Evolutionary conservation across 2,888 invertebrate genomes (phyloP).

Genomic region (Belgica antarctica): DNA sequence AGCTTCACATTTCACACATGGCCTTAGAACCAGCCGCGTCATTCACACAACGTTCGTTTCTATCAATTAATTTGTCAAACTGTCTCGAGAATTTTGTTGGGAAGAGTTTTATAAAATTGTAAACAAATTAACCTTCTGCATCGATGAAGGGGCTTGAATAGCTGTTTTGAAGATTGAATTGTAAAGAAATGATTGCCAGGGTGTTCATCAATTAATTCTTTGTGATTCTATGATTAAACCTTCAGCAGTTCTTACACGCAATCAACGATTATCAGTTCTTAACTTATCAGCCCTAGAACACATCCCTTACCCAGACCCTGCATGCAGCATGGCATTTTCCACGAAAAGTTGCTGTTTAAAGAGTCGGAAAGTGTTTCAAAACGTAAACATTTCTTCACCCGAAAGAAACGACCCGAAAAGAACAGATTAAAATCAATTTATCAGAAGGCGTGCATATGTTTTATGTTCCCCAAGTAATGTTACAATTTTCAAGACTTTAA

Average conservation of each 20-base stretch:
- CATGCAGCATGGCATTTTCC: conserved; percentile 39
- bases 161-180: too few relatives aligned
- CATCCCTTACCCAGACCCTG: background rate
- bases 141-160: too few relatives aligned
- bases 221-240: too few relatives aligned
- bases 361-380: conserved; percentile 19
- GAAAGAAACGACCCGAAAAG: conserved; percentile 22
- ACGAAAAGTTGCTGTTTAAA: background rate
- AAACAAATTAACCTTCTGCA: conserved; percentile 43
- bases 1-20: background rate
- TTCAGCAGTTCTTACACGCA: too few relatives aligned
- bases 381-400: conserved; percentile 33
- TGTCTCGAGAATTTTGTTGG: background rate
- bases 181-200: too few relatives aligned
- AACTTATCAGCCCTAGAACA: too few relatives aligned
- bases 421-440: conserved; percentile 43
- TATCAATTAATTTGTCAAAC: background rate
- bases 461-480: conserved; percentile 41
- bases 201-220: too few relatives aligned
- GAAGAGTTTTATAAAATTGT: background rate
- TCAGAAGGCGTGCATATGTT: conserved; percentile 41
- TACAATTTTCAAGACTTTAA: conserved; percentile 13
- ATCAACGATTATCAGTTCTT: too few relatives aligned
- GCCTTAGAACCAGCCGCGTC: background rate
- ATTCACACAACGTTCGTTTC: background rate